Percentiles rank a stretch among this genome's conserved stretches.
Evolutionary conservation across 2,888 invertebrate species (phyloP).

Genomic region (Sylvicola fuscatus): DNA sequence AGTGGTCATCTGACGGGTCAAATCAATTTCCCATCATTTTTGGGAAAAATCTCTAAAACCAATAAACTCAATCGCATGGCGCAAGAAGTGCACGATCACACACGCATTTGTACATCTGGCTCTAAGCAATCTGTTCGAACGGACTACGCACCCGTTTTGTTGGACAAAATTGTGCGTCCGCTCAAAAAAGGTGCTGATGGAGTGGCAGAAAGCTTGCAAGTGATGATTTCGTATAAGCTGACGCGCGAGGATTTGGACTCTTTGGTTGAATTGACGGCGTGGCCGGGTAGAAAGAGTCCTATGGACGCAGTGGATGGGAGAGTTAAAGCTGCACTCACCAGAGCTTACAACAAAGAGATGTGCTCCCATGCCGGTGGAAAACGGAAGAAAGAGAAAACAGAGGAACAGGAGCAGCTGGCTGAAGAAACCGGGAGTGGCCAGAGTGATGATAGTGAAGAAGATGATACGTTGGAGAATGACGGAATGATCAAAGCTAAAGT

Average conservation of each 20-base stretch:
- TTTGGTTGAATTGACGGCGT: conserved; percentile 63
- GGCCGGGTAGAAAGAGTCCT: conserved; percentile 62
- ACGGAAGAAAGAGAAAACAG: conserved; percentile 37
- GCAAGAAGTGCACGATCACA: conserved; percentile 74
- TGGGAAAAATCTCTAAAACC: conserved; percentile 81
- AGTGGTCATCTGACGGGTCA: conserved; percentile 56
- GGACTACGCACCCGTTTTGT: conserved; percentile 70
- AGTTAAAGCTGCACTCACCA: conserved; percentile 84
- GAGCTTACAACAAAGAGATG: conserved; percentile 74
- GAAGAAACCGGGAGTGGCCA: conserved; percentile 19
- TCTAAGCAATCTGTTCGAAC: conserved; percentile 64
- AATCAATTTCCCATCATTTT: conserved; percentile 87
- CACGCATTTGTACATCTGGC: conserved; percentile 58
- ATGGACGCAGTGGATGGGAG: conserved; percentile 57
- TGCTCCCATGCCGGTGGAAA: conserved; percentile 55
- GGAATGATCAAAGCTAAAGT: conserved; percentile 44
- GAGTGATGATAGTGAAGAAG: conserved; percentile 27
- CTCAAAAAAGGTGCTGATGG: conserved; percentile 54
- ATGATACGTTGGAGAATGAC: conserved; percentile 45
- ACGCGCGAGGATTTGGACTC: conserved; percentile 83
- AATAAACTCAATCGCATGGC: conserved; percentile 63
- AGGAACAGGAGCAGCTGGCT: conserved; percentile 24
- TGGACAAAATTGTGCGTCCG: conserved; percentile 56
- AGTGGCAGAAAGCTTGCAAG: conserved; percentile 42
- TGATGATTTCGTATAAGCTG: conserved; percentile 69